Evolutionary conservation across 2,888 invertebrate genomes (phyloP), one percentile per base, ranked within the genome.

Genomic region (Macroteleia sp.): DNA sequence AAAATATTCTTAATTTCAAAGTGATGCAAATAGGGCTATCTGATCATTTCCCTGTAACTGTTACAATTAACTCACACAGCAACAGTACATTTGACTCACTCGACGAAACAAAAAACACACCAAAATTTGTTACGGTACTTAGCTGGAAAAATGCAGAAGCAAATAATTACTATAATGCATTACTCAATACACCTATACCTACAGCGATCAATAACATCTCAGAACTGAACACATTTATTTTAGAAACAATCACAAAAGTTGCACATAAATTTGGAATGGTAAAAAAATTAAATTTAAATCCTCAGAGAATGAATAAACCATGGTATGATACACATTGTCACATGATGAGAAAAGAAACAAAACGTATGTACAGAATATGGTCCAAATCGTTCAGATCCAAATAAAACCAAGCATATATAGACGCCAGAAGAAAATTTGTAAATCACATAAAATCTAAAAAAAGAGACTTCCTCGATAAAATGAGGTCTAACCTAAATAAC

Each of bases 371-470:
- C 28, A 14, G 14, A 46, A 5, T 25, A 25, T 25, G 25, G 25
- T 25, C 4, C 25, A 25, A 25, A 6, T 6, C 25, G 25, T 25
- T 25, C 6, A 6, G 25, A 25, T 25, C 25, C 3, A 25, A 25
- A 25, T 6, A 25, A 25, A 12, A 46, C 25, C n/a, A 46, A 10
- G 25, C 44, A 42, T 8, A 66, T 64, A 10, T 44, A 75, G 41
- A 9, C 46, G 19, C 28, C 5, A 46, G n/a, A 28, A 28, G 9
- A 3, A 28, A 12, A 9, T 25, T 25, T 25, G 25, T 25, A 3
- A 25, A 25, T 6, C 25, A 25, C 25, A 25, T 25, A 25, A 25
- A 25, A 25, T 25, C 6, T 5, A 5, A 25, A 25, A 25, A 25
- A 25, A 25, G 25, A 25, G 25, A 25, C 4, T 25, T 25, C 25